Base-by-base conservation (phyloP, 2,797 vertebrate species). In the Propithecus deckenii region DNA sequence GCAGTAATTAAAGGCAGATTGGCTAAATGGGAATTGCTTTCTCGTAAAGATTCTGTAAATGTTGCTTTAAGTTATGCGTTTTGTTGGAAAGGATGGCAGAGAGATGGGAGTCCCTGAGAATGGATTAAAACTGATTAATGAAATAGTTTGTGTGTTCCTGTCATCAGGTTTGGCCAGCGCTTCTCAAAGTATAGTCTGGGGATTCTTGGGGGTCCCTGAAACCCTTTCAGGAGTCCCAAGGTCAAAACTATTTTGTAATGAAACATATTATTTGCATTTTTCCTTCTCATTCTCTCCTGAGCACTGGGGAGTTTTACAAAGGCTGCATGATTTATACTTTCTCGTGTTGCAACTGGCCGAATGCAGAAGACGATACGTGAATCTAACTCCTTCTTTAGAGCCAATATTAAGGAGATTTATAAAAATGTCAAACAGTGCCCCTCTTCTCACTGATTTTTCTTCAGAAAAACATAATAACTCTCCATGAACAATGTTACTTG, bases 271-370 rank as follows among this genome's bases (percentile, higher is more conserved):
- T 14, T 67, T 72, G 41, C 59, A 6, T 52, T 71, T 28, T 83
- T 83, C 46, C 35, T 55, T 59, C 17, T 41, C 59, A 14, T 25
- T 61, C 43, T 69, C 79, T 91, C 30, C 11, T 0, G 22, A 41
- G 38, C 23, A 30, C 6, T 41, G 59, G 20, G n/a, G 30, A 11
- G 3, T 65, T 85, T 91, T 81, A 74, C 50, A 89, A 89, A 90
- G 18, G 8, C 28, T 48, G 8, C 1, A 1, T 5, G 12, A 46
- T 0, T 2, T 1, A 1, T 67, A 35, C 7, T 6, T n/a, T 32
- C n/a, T 65, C 15, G 3, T n/a, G 17, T 20, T 18, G 6, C 18
- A 81, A 38, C 41, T 41, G 5, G 25, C 32, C 38, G 38, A 23
- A 76, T 22, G n/a, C 7, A 30, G 32, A 59, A 52, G 52, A 22